phyloP scores from a whole-genome alignment of 2,888 invertebrate species.

The Apamea monoglypha region DNA sequence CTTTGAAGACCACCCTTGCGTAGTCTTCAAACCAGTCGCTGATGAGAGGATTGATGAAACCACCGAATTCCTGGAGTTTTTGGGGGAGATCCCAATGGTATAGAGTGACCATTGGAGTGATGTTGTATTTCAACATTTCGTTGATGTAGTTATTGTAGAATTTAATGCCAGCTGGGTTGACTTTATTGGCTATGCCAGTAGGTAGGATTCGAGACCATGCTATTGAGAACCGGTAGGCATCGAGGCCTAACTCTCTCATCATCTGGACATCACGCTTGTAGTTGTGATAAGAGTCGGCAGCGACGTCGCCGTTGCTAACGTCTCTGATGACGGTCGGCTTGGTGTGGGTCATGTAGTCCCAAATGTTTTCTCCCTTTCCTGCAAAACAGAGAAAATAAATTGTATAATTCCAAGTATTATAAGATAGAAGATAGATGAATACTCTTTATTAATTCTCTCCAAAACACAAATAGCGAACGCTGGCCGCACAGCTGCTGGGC shows the following conservation, averaged over 20 bases:
- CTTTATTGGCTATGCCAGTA: constrained; percentile 84
- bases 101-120: constrained; percentile 90
- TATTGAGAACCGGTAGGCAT: constrained; percentile 89
- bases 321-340: constrained; percentile 70
- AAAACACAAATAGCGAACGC: not conserved
- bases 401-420: too few species aligned
- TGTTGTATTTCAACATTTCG: constrained; percentile 90
- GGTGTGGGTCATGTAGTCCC: constrained; percentile 75
- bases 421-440: too few species aligned
- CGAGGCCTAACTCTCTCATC: constrained; percentile 82
- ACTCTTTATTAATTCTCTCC: too few species aligned
- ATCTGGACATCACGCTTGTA: constrained; percentile 89
- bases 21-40: constrained; percentile 86
- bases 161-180: constrained; percentile 90
- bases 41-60: constrained; percentile 83
- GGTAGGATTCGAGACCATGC: constrained; percentile 92
- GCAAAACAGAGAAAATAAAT: not conserved
- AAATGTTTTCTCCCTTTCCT: constrained; percentile 77
- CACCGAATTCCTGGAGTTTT: constrained; percentile 88
- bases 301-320: constrained; percentile 88
- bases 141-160: constrained; percentile 92
- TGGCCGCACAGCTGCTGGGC: too few species aligned
- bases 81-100: constrained; percentile 90
- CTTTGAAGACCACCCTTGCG: constrained; percentile 81
- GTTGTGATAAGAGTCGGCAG: constrained; percentile 90